phyloP scores from a whole-genome alignment of 2,113 vertebrate genomes.

The Ammodramus savannarum region DNA sequence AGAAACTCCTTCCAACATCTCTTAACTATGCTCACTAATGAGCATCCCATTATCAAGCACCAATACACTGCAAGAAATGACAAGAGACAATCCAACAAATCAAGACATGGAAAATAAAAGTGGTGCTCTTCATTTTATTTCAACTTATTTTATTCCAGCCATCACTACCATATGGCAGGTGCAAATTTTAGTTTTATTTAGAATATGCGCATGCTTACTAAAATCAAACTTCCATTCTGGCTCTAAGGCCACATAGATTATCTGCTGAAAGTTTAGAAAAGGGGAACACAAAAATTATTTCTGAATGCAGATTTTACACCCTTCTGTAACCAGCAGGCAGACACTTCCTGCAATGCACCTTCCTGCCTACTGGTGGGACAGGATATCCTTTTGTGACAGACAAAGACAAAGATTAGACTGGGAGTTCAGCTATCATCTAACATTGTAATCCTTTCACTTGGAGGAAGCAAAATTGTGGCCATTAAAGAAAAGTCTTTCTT shows the following conservation, averaged over 20 bases:
- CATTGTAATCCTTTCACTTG: neutral
- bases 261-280: neutral
- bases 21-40: neutral
- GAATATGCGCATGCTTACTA: neutral
- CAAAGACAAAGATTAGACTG: neutral
- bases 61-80: neutral
- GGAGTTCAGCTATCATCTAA: neutral
- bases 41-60: neutral
- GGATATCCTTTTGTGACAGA: neutral
- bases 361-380: neutral
- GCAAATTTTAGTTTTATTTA: neutral
- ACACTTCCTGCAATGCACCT: neutral
- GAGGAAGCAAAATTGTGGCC: neutral
- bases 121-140: neutral
- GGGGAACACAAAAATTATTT: neutral
- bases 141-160: neutral
- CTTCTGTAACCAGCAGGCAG: neutral
- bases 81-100: neutral
- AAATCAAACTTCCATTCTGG: neutral
- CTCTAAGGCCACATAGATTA: neutral
- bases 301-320: neutral
- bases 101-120: neutral
- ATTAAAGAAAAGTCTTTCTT: neutral
- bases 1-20: neutral
- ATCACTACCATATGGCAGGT: neutral